Base-by-base conservation (phyloP, 2,888 invertebrate genomes). In the Linnaemya vulpina region DNA sequence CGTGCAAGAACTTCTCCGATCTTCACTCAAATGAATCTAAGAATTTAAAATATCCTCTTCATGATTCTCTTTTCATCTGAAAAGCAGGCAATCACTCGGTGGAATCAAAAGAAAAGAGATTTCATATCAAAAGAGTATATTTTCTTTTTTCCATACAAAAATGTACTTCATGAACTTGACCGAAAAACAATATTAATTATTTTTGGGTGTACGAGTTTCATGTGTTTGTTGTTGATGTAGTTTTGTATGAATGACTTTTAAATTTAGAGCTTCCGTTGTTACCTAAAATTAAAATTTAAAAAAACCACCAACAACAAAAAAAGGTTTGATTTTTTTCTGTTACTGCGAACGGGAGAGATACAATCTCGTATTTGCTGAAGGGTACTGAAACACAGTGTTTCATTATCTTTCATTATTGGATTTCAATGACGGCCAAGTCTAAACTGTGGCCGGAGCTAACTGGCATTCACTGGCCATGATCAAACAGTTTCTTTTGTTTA, bases 241-340 rank as follows among this genome's bases (percentile, higher is more conserved):
- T 35, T 51, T 75, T 79, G 15, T 74, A 62, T 74, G 77, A 77
- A 82, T 85, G 67, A 79, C 53, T 75, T 85, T 85, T 70, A 63
- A 82, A 85, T 82, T 78, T 65, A 63, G 13, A 71, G 82, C 78
- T 85, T 85, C 85, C 85, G 78, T 30, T 79, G 70, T 82, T 85
- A 70, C 68, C 49, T 30, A 55, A 51, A 71, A 58, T 38, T 11
- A 53, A 62, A 30, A n/a, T n/a, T n/a, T n/a, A n/a, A n/a, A n/a
- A n/a, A n/a, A n/a, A n/a, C n/a, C n/a, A 9, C 8, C 2, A 46
- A 17, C 4, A 17, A 53, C 1, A 65, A 35, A 78, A 51, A 22
- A 10, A n/a, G 15, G n/a, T 46, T 58, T 55, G 22, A 49, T 35
- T 76, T 49, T 22, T 38, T 60, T 68, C 11, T n/a, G 9, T 15